Base-by-base conservation (phyloP, 2,797 vertebrate genomes). In the Spinus pinus region DNA sequence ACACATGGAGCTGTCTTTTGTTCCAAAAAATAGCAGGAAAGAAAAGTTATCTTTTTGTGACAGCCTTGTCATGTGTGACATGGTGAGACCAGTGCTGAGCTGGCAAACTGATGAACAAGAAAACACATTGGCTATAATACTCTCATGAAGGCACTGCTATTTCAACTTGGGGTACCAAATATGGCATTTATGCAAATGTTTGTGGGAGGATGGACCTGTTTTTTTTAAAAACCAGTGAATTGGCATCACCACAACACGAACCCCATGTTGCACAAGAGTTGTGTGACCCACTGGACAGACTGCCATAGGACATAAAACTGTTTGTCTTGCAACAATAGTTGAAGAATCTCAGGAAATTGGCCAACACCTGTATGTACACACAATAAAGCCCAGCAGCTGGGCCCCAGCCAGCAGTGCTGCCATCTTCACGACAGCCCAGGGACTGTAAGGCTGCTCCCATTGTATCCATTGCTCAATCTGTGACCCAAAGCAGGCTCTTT, bases 241-340 rank as follows among this genome's bases (percentile, higher is more conserved):
- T 71, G 9, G 1, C 39, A 25, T 65, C 15, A 18, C 18, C 35
- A 14, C 30, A 8, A 61, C 20, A 31, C 28, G 22, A 80, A 46
- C 6, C 6, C 9, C 50, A 2, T 0, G 0, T 25, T 65, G 46
- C 35, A 35, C n/a, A 62, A 79, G 8, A 35, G 10, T 47, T 37
- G 6, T 86, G 56, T 74, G 49, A 51, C 35, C 27, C 14, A 6
- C 30, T 67, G 53, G 39, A 41, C 6, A 47, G 75, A 44, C 4
- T 66, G 11, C 20, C 81, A 21, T 4, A 62, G 60, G 30, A 56
- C 20, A 31, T 7, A 31, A 60, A 94, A 23, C 14, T 54, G 30
- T 39, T 94, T 78, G 5, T 74, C 42, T 78, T 78, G 27, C 42
- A 86, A 28, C 6, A 57, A 21, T 17, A 21, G 8, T 37, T 37